phyloP scores from a whole-genome alignment of 2,888 invertebrate genomes.

The Siphonodentalium dalli region DNA sequence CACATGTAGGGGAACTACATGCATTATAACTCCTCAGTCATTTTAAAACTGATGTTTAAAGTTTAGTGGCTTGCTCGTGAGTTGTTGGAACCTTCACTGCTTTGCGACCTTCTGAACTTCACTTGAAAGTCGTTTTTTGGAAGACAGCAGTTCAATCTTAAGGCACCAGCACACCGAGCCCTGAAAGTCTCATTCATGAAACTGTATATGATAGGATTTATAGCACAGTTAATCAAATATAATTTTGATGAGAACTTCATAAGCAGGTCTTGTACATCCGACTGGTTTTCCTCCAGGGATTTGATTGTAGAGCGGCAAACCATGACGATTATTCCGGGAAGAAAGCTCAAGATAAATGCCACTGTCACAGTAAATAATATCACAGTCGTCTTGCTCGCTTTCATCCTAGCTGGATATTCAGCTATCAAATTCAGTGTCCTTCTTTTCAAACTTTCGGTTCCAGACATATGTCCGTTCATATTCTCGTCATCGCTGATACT shows the following conservation, averaged over 20 bases:
- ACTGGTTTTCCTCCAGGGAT: slow-evolving; percentile 27
- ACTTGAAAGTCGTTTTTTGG: too few species aligned
- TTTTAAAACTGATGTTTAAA: too few species aligned
- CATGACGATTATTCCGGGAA: slow-evolving; percentile 34
- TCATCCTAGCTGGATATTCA: slow-evolving; percentile 23
- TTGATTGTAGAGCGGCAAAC: slow-evolving; percentile 30
- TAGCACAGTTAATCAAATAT: slow-evolving; percentile 34
- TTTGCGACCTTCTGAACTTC: too few species aligned
- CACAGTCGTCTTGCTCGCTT: slow-evolving; percentile 32
- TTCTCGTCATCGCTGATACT: too few species aligned
- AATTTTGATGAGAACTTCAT: slow-evolving; percentile 35
- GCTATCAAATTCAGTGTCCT: slow-evolving; percentile 28
- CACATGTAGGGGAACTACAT: too few species aligned
- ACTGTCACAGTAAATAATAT: slow-evolving; percentile 36
- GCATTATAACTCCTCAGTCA: too few species aligned
- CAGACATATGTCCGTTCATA: too few species aligned
- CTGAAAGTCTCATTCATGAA: slow-evolving; percentile 35
- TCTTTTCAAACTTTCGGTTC: too few species aligned
- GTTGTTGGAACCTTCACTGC: too few species aligned
- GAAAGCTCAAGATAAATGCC: slow-evolving; percentile 34
- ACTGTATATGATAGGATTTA: slow-evolving; percentile 37
- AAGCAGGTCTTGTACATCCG: slow-evolving; percentile 30
- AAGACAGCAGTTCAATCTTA: too few species aligned
- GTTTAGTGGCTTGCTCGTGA: too few species aligned
- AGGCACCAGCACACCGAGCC: slow-evolving; percentile 26